These are phyloP conservation scores for Tetanocera ferruginea DNA, from an alignment of 2,888 invertebrate species.

Conservation along the genomic window DNA sequence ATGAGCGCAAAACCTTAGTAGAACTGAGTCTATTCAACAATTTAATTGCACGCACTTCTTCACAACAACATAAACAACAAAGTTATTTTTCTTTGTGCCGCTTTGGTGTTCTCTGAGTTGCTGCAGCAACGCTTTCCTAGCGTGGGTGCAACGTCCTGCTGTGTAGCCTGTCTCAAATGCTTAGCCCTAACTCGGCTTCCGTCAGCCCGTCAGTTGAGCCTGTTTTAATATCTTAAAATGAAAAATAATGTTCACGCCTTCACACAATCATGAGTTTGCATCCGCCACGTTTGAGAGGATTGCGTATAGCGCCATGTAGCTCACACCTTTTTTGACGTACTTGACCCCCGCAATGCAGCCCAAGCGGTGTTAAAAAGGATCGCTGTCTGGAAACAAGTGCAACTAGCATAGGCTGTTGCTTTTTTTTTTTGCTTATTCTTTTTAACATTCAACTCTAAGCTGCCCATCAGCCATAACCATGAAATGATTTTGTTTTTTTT, in stretches of 20 bases:
- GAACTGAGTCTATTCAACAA: neutral
- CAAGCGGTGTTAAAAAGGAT: constrained; percentile 8
- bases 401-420: neutral
- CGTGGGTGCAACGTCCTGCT: constrained; percentile 24
- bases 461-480: neutral
- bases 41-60: too few relatives aligned
- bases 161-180: neutral
- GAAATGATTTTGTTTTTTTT: too few relatives aligned
- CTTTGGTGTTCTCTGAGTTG: neutral
- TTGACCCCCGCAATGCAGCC: constrained; percentile 5
- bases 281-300: neutral
- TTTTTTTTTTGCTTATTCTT: neutral
- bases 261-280: constrained; percentile 22
- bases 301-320: constrained; percentile 1
- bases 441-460: neutral
- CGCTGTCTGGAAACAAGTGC: constrained; percentile 14
- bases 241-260: constrained; percentile 29
- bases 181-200: neutral
- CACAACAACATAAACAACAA: neutral
- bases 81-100: neutral
- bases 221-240: constrained; percentile 13
- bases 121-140: neutral
- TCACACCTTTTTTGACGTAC: constrained; percentile 2
- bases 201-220: neutral
- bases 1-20: neutral